These are phyloP conservation scores for Dinomys branickii DNA, from an alignment of 2,113 vertebrate species.

Conservation along the genomic window DNA sequence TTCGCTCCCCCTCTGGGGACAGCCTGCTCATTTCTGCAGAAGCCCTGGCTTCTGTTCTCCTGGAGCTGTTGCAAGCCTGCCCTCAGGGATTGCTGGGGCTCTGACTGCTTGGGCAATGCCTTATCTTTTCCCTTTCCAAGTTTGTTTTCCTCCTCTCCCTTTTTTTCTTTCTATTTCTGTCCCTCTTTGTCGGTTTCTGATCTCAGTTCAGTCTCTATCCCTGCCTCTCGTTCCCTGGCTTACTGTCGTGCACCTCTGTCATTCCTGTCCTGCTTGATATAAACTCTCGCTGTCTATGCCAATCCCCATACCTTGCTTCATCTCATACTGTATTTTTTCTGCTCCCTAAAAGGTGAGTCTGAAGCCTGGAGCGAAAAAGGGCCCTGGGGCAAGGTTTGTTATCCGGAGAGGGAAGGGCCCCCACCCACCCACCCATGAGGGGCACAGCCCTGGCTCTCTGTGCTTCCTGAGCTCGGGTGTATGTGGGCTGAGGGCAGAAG, in stretches of 20 bases:
- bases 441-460: constrained; percentile 63
- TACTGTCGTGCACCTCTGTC: not conserved
- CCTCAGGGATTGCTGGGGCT: not conserved
- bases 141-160: not conserved
- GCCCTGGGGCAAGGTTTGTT: not conserved
- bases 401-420: not conserved
- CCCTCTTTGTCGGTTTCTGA: not conserved
- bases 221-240: not conserved
- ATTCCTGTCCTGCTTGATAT: not conserved
- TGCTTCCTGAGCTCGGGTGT: constrained; percentile 78
- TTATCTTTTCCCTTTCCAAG: not conserved
- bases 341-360: not conserved
- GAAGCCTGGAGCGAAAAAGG: constrained; percentile 24
- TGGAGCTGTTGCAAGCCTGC: not conserved
- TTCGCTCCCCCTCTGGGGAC: not conserved
- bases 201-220: not conserved
- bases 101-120: not conserved
- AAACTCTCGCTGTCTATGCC: not conserved
- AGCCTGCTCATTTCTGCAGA: not conserved
- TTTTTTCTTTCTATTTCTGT: not conserved
- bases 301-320: not conserved
- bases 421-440: not conserved
- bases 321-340: not conserved
- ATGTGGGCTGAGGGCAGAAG: constrained; percentile 83
- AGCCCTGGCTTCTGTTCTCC: not conserved